Evolutionary conservation across 37 sponge, comb jelly and placozoan genomes (phyloP).

Genomic region (Lycopodina hypogea): DNA sequence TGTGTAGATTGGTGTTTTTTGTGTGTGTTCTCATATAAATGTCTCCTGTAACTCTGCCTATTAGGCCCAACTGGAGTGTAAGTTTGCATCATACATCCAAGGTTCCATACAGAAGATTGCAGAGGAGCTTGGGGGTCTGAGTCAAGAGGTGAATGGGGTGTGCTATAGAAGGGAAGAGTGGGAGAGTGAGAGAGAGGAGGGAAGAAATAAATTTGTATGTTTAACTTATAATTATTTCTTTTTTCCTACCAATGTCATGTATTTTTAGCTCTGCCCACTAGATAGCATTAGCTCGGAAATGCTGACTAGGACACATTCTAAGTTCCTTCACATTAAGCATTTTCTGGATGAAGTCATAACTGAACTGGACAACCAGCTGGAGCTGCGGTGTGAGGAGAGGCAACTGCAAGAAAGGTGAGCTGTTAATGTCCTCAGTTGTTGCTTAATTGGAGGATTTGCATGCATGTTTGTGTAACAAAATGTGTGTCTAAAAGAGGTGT

Average conservation of each 20-base stretch:
- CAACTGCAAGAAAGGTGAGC: conserved; percentile 21
- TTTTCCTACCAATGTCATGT: too few relatives aligned
- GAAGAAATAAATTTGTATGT: too few relatives aligned
- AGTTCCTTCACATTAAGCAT: conserved; percentile 17
- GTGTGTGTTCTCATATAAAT: too few relatives aligned
- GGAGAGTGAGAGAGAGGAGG: too few relatives aligned
- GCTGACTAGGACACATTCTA: conserved; percentile 15
- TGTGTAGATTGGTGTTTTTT: too few relatives aligned
- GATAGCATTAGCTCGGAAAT: conserved; percentile 10
- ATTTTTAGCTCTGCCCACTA: conserved; percentile 24
- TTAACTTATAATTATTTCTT: too few relatives aligned
- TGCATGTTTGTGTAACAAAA: too few relatives aligned
- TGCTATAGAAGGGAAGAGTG: neutral
- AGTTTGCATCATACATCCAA: neutral
- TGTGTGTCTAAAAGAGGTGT: too few relatives aligned
- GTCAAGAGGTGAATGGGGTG: neutral
- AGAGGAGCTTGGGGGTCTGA: conserved; percentile 13
- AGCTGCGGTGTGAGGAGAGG: conserved; percentile 22
- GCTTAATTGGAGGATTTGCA: too few relatives aligned
- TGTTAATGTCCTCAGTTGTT: too few relatives aligned
- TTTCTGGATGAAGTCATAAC: conserved; percentile 32
- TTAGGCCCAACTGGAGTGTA: neutral
- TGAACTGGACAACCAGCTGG: conserved; percentile 52
- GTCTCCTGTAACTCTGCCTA: neutral
- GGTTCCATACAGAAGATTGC: conserved; percentile 10